Evolutionary conservation across 2,888 invertebrate species (phyloP).

Genomic region (Spodoptera picta): DNA sequence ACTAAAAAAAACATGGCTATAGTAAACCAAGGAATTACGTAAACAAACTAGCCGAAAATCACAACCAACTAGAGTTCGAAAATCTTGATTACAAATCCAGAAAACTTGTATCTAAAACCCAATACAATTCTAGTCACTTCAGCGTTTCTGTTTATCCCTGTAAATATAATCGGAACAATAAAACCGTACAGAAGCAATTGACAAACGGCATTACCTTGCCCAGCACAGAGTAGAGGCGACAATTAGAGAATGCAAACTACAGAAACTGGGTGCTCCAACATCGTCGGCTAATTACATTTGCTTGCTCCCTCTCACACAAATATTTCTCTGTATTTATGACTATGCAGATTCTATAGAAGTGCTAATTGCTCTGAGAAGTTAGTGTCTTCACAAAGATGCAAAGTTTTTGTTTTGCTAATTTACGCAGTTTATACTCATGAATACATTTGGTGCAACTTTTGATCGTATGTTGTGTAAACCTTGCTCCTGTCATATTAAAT

Average conservation of each 20-base stretch:
- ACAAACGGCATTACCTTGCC: constrained; percentile 47
- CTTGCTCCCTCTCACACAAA: constrained; percentile 59
- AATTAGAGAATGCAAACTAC: constrained; percentile 65
- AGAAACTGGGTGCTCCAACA: constrained; percentile 41
- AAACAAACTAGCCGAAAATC: neutral
- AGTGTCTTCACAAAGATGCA: constrained; percentile 26
- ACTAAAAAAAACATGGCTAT: too few relatives aligned
- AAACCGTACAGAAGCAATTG: constrained; percentile 49
- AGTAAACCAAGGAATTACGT: too few relatives aligned
- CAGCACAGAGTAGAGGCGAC: constrained; percentile 56
- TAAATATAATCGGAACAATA: constrained; percentile 48
- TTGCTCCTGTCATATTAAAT: too few relatives aligned
- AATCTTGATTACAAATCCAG: constrained; percentile 17
- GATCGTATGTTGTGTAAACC: neutral
- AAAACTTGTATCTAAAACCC: constrained; percentile 14
- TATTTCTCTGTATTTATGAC: constrained; percentile 58
- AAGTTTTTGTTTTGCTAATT: constrained; percentile 12
- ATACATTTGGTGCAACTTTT: neutral
- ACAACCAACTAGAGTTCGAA: constrained; percentile 6
- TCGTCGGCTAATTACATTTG: constrained; percentile 64
- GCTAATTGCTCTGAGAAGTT: constrained; percentile 51
- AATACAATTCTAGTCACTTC: neutral
- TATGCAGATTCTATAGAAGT: constrained; percentile 39
- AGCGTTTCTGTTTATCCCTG: constrained; percentile 11
- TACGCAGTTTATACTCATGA: constrained; percentile 11